These are phyloP conservation scores for Aselliscus stoliczkanus DNA, from an alignment of 2,797 vertebrate species.

Conservation along the genomic window DNA sequence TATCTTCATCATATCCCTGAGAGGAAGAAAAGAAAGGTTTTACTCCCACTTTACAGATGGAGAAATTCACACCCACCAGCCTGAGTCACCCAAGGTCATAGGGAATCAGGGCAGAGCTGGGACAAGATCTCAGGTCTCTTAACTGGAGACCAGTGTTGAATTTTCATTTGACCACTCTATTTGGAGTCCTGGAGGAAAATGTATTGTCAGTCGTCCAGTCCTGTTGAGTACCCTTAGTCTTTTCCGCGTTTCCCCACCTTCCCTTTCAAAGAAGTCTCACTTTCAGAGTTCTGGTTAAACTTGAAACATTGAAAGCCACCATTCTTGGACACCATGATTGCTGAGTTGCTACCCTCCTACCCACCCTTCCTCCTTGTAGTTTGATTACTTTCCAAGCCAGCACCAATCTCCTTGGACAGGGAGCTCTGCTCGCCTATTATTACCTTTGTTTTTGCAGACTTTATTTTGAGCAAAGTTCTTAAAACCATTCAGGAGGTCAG, in stretches of 20 bases:
- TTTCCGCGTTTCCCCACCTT: constrained; percentile 6
- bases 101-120: background rate
- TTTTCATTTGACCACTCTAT: background rate
- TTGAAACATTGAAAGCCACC: background rate
- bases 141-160: background rate
- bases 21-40: background rate
- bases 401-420: background rate
- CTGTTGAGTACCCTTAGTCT: background rate
- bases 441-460: background rate
- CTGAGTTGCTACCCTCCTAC: background rate
- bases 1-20: background rate
- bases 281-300: constrained; percentile 34
- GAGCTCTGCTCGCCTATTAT: background rate
- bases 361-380: background rate
- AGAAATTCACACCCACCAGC: background rate
- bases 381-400: background rate
- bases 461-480: constrained; percentile 31
- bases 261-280: constrained; percentile 3
- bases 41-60: constrained; percentile 24
- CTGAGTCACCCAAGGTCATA: background rate
- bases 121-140: constrained; percentile 3
- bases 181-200: background rate
- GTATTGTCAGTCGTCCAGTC: background rate
- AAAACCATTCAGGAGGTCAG: background rate
- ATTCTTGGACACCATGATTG: background rate